These are phyloP conservation scores for Plecotus auritus DNA, from an alignment of 2,113 vertebrate genomes.

Conservation along the genomic window DNA sequence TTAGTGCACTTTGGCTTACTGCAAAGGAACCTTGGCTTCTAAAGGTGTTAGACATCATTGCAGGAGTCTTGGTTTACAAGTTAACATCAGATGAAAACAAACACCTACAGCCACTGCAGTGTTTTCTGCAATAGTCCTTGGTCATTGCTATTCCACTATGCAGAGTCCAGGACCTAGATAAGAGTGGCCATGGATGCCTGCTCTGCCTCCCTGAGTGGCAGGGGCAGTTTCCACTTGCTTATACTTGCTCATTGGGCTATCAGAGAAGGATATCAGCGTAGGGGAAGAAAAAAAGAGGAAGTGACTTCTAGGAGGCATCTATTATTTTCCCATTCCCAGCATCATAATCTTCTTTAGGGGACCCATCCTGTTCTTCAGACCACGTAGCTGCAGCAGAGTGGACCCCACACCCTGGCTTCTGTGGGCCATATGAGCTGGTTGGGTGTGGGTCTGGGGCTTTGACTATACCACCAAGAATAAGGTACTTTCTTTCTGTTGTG, in stretches of 20 bases:
- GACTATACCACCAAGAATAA: not conserved
- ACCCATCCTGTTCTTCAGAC: not conserved
- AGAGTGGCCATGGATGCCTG: not conserved
- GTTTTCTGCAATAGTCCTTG: not conserved
- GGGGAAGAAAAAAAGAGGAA: not conserved
- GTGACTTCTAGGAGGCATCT: not conserved
- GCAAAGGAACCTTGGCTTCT: not conserved
- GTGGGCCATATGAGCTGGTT: not conserved
- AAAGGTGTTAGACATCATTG: not conserved
- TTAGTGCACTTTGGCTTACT: not conserved
- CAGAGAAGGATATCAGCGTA: not conserved
- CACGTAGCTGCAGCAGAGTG: not conserved
- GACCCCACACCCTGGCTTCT: not conserved
- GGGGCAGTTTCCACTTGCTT: not conserved
- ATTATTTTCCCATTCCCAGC: not conserved
- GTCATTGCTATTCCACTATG: not conserved
- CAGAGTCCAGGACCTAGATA: not conserved
- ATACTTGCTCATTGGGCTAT: not conserved
- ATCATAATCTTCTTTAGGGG: not conserved
- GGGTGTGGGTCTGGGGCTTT: not conserved
- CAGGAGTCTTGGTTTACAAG: not conserved
- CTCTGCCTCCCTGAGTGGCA: not conserved
- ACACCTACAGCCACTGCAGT: not conserved
- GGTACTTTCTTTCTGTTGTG: not conserved
- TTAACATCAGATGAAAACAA: not conserved